Evolutionary conservation across 2,113 vertebrate genomes (phyloP), one percentile per base, ranked within the genome.

Genomic region (Miniopterus natalensis): DNA sequence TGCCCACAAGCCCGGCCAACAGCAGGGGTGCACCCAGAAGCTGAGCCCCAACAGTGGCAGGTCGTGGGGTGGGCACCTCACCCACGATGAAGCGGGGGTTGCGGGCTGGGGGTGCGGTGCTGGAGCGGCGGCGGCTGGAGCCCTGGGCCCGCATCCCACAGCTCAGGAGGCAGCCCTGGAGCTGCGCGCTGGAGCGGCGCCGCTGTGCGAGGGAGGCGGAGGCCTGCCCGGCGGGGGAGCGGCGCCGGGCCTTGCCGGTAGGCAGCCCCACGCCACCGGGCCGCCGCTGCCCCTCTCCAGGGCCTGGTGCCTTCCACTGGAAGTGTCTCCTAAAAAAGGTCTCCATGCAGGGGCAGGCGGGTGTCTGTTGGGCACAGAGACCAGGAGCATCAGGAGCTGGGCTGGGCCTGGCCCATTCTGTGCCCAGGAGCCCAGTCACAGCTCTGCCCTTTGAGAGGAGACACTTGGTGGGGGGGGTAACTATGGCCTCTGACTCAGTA

Each of bases 241-340:
- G 99, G 3, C 99, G 99, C 80, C 99, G 97, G 29, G 98, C 99
- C 98, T 99, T 99, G 95, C 99, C 98, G 0, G 98, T 98, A 83
- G 99, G 98, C 94, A 99, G 97, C 0, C 99, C 97, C 84, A 98
- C 95, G 0, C 88, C 42, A 0, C 98, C 97, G 85, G 89, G 55
- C 6, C 88, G 88, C 79, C 94, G 49, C 51, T 47, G 78, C 93
- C 73, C 80, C 86, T 93, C 83, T 81, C 96, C 96, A 5, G 95
- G 29, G 23, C 96, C 85, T 0, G 2, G 92, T 3, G 79, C 92
- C 97, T 99, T 98, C 97, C 97, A 45, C 85, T 97, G 97, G 68
- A 99, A 99, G 93, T 99, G 99, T 55, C 98, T 98, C 87, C 98
- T 98, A 96, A 99, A 99, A 98, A 99, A 99, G 55, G 98, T 98